These are phyloP conservation scores for Eristalis tenax DNA, from an alignment of 2,888 invertebrate genomes.

Conservation along the genomic window DNA sequence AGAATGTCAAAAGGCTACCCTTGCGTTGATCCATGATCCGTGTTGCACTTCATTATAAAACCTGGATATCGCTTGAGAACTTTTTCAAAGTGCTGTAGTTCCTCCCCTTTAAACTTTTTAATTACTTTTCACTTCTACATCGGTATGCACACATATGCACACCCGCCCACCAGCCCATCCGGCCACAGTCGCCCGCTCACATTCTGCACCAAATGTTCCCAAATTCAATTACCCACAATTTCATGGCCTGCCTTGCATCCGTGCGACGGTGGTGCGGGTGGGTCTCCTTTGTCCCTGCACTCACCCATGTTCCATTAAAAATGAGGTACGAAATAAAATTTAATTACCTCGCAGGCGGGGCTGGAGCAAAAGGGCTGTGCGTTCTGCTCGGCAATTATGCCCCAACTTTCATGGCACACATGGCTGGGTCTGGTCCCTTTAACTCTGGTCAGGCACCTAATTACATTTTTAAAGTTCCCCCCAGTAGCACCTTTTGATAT, in stretches of 20 bases:
- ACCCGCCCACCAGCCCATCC: not conserved
- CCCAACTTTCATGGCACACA: not conserved
- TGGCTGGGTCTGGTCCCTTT: not conserved
- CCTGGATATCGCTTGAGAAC: not conserved
- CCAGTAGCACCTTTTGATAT: not conserved
- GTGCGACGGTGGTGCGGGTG: not conserved
- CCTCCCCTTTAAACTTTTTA: not conserved
- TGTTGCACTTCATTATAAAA: not conserved
- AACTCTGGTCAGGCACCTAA: not conserved
- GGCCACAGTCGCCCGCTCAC: not conserved
- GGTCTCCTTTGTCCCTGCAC: conserved; percentile 1
- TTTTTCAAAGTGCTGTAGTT: not conserved
- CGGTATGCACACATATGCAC: not conserved
- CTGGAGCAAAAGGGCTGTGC: not conserved
- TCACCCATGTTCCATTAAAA: conserved; percentile 38
- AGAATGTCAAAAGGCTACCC: not conserved
- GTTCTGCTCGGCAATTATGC: not conserved
- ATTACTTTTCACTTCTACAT: not conserved
- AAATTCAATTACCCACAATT: conserved; percentile 41
- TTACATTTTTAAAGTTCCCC: not conserved
- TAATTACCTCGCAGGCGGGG: conserved; percentile 25
- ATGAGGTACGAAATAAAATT: conserved; percentile 36
- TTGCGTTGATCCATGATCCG: not conserved
- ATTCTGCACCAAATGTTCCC: not conserved
- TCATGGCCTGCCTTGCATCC: not conserved